A percentile compares a stretch with the other conserved stretches of the same genome.
Evolutionary conservation across 2,113 vertebrate species (phyloP).

Genomic region (Pterophyllum scalare): DNA sequence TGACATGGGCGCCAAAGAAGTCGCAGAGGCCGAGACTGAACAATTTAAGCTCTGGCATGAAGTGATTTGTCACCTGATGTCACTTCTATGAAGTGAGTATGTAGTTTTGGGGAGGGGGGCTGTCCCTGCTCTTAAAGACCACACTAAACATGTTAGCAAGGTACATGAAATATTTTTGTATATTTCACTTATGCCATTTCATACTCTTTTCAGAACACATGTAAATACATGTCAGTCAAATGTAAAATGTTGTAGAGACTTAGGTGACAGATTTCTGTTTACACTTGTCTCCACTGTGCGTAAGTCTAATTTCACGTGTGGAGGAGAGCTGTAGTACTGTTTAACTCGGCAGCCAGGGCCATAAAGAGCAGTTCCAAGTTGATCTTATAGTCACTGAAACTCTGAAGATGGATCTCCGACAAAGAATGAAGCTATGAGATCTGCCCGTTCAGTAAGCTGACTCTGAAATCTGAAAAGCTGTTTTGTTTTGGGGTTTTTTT

Average conservation of each 20-base stretch:
- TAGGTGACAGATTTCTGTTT: slow-evolving; percentile 63
- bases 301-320: slow-evolving; percentile 60
- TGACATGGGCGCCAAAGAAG: slow-evolving; percentile 50
- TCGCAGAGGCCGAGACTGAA: slow-evolving; percentile 36
- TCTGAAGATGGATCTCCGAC: slow-evolving; percentile 55
- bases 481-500: background rate
- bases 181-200: slow-evolving; percentile 80
- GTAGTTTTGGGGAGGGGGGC: slow-evolving; percentile 36
- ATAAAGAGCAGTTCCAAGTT: slow-evolving; percentile 38
- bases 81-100: slow-evolving; percentile 85
- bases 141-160: slow-evolving; percentile 71
- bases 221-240: slow-evolving; percentile 72
- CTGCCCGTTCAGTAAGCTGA: slow-evolving; percentile 54
- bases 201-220: slow-evolving; percentile 72
- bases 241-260: slow-evolving; percentile 62
- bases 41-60: slow-evolving; percentile 58
- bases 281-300: slow-evolving; percentile 67
- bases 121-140: slow-evolving; percentile 59
- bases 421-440: slow-evolving; percentile 65
- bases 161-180: slow-evolving; percentile 83
- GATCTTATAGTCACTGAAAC: slow-evolving; percentile 59
- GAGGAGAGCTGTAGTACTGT: slow-evolving; percentile 58
- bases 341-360: slow-evolving; percentile 36
- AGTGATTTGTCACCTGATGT: slow-evolving; percentile 76
- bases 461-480: slow-evolving; percentile 59